Percentiles rank a stretch among this genome's conserved stretches.
Conservation (phyloP, 2,888 invertebrate genomes). For the Spodoptera littoralis region DNA sequence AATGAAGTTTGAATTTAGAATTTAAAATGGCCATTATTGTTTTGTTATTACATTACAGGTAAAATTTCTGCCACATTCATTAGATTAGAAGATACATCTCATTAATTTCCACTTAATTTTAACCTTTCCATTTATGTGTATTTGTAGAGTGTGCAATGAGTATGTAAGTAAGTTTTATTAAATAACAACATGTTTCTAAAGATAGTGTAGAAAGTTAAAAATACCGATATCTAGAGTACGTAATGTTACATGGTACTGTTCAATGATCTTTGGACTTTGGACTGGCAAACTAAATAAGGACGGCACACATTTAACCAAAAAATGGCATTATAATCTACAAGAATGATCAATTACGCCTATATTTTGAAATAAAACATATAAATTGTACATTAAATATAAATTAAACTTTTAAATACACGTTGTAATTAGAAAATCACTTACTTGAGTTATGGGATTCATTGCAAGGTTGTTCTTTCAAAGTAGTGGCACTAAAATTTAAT, state of each 20-base stretch:
- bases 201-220: constrained; percentile 13
- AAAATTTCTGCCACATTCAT: no score
- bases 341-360: no score
- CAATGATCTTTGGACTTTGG: constrained; percentile 64
- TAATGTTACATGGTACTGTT: constrained; percentile 23
- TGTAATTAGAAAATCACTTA: constrained; percentile 57
- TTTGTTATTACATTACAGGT: no score
- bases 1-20: no score
- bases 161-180: background rate
- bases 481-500: constrained; percentile 4
- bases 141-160: background rate
- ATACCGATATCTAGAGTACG: constrained; percentile 1
- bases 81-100: no score
- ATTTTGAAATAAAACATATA: no score
- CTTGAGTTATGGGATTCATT: constrained; percentile 77
- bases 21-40: no score
- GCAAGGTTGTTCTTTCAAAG: constrained; percentile 13
- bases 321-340: no score
- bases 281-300: constrained; percentile 3
- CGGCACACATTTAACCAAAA: constrained; percentile 8
- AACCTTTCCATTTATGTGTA: no score
- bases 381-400: background rate
- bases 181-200: no score
- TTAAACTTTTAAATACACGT: background rate
- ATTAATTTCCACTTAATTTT: no score